These are phyloP conservation scores for Nesoenas mayeri DNA, from an alignment of 2,113 vertebrate species.

Conservation along the genomic window DNA sequence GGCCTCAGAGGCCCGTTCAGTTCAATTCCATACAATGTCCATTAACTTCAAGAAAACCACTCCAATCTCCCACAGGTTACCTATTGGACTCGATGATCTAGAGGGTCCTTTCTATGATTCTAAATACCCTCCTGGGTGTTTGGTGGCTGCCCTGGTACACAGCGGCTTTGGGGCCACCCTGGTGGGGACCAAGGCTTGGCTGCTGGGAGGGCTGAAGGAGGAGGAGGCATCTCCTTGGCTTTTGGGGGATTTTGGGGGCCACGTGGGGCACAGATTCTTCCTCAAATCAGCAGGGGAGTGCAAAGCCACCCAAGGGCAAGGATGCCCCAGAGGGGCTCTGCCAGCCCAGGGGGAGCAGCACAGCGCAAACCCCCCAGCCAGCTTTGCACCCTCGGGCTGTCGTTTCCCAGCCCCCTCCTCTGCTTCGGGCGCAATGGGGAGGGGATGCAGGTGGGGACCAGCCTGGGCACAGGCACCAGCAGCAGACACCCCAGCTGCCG, in stretches of 20 bases:
- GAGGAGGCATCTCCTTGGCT: neutral
- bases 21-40: no score
- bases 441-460: neutral
- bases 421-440: accelerated
- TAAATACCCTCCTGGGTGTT: no score
- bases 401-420: neutral
- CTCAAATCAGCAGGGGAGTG: neutral
- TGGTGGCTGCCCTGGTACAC: no score
- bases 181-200: neutral
- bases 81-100: no score
- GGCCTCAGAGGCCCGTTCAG: no score
- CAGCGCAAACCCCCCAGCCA: neutral
- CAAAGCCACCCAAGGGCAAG: neutral
- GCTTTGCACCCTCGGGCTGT: neutral
- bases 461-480: accelerated
- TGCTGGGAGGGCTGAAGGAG: neutral
- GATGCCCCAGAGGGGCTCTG: neutral
- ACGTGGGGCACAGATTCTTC: neutral
- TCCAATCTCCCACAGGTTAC: no score
- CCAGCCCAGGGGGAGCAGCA: neutral
- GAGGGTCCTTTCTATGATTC: no score
- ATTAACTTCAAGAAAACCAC: no score
- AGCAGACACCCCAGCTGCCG: neutral
- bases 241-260: neutral
- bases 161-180: no score